Percentiles rank a stretch among this genome's conserved stretches.
Evolutionary conservation across 53 echinoderm and acorn worm genomes (phyloP).

Genomic region (Pentamera pediparva): DNA sequence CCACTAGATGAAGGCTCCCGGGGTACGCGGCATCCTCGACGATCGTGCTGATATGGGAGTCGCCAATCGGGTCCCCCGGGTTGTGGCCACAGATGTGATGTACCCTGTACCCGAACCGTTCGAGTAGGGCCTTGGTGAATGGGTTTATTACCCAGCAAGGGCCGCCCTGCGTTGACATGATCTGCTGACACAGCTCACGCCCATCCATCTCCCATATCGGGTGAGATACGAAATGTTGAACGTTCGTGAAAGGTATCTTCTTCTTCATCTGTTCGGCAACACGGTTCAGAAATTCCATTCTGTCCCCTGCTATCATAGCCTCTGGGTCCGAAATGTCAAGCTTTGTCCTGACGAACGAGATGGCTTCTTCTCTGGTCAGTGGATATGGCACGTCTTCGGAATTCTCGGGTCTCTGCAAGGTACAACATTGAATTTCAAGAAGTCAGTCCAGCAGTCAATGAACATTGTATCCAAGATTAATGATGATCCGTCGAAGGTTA

Average conservation of each 20-base stretch:
- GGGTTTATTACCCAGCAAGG: neutral
- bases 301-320: neutral
- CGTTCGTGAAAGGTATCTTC: slow-evolving; percentile 10
- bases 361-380: slow-evolving; percentile 9
- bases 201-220: neutral
- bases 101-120: neutral
- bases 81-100: slow-evolving; percentile 6
- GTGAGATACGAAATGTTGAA: neutral
- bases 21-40: neutral
- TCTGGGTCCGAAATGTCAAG: neutral
- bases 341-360: neutral
- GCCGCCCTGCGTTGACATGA: slow-evolving; percentile 4
- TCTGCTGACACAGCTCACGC: too few relatives aligned
- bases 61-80: neutral
- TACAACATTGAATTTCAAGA: too few relatives aligned
- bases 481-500: too few relatives aligned
- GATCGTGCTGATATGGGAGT: slow-evolving; percentile 15
- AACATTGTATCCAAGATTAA: too few relatives aligned
- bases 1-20: slow-evolving; percentile 16
- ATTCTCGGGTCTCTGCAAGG: neutral
- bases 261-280: neutral
- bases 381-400: slow-evolving; percentile 10
- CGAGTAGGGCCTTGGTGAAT: slow-evolving; percentile 18
- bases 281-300: neutral
- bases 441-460: too few relatives aligned